A percentile compares a stretch with the other conserved stretches of the same genome.
These are phyloP conservation scores for Drosophila punjabiensis DNA, from an alignment of 1,140 invertebrate genomes.

Conservation along the genomic window DNA sequence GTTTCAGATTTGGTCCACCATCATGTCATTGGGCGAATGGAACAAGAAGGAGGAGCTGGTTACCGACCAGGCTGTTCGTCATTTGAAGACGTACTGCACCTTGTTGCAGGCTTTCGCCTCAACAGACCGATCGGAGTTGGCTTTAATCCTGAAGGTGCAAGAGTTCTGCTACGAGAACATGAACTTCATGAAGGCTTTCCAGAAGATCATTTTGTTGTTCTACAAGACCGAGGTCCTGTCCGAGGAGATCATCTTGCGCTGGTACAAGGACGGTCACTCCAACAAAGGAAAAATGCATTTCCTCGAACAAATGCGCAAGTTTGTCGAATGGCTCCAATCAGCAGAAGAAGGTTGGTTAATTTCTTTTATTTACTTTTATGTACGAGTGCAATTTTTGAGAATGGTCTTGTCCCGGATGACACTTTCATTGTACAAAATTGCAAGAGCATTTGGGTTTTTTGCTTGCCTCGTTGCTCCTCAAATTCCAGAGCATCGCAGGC, in stretches of 20 bases:
- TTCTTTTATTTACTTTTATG: too few species aligned
- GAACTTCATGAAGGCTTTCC: slow-evolving; percentile 99
- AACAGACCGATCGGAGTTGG: slow-evolving; percentile 93
- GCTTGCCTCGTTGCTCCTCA: slow-evolving; percentile 74
- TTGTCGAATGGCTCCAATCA: slow-evolving; percentile 98
- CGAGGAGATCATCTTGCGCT: slow-evolving; percentile 96
- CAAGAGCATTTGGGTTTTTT: slow-evolving; percentile 78
- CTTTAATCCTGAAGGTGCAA: slow-evolving; percentile 95
- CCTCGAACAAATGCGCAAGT: slow-evolving; percentile 98
- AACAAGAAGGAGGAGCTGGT: slow-evolving; percentile 99
- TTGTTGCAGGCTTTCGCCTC: slow-evolving; percentile 94
- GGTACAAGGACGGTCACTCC: slow-evolving; percentile 97
- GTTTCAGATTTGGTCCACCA: slow-evolving; percentile 94
- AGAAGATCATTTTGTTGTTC: slow-evolving; percentile 97
- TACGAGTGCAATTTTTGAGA: slow-evolving; percentile 43
- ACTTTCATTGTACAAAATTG: slow-evolving; percentile 74
- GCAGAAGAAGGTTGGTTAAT: slow-evolving; percentile 93
- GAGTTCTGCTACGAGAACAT: slow-evolving; percentile 99
- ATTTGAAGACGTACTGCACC: slow-evolving; percentile 93
- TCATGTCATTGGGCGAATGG: slow-evolving; percentile 98
- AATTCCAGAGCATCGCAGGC: slow-evolving; percentile 61
- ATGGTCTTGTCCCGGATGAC: slow-evolving; percentile 43
- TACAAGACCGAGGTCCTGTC: slow-evolving; percentile 97
- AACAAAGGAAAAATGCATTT: slow-evolving; percentile 98
- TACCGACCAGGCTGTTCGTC: slow-evolving; percentile 96